A percentile compares a stretch with the other conserved stretches of the same genome.
These are phyloP conservation scores for Gadus macrocephalus DNA, from an alignment of 2,113 vertebrate species.

Conservation along the genomic window DNA sequence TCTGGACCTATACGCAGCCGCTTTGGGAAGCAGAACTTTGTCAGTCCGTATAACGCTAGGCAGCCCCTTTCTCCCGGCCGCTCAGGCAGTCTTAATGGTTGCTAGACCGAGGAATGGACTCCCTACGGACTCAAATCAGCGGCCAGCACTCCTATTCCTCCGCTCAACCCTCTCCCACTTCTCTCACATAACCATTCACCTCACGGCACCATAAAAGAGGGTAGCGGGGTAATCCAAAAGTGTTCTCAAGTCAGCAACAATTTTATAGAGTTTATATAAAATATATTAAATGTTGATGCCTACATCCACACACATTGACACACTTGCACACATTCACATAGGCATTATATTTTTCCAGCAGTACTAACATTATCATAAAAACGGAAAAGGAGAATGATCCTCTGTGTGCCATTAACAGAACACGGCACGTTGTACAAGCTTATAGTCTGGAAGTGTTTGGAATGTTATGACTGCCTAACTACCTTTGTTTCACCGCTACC, in stretches of 20 bases:
- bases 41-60: constrained; percentile 64
- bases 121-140: constrained; percentile 35
- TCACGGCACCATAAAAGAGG: too few relatives aligned
- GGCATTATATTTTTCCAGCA: constrained; percentile 25
- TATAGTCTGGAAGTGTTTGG: constrained; percentile 36
- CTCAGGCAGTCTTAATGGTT: constrained; percentile 34
- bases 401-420: constrained; percentile 50
- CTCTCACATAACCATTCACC: too few relatives aligned
- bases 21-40: constrained; percentile 48
- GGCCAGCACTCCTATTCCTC: constrained; percentile 34
- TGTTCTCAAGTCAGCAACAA: background rate
- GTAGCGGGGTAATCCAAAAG: too few relatives aligned
- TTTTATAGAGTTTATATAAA: constrained; percentile 2
- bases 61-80: constrained; percentile 29
- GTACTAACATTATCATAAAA: constrained; percentile 13
- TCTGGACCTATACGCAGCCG: constrained; percentile 22
- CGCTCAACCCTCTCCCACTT: background rate
- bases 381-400: constrained; percentile 24
- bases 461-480: constrained; percentile 49
- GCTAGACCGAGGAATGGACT: constrained; percentile 30
- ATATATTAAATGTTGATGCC: background rate
- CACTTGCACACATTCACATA: constrained; percentile 11
- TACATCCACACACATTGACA: constrained; percentile 5
- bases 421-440: constrained; percentile 27
- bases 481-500: constrained; percentile 51